phyloP scores from a whole-genome alignment of 2,113 vertebrate species.

The Crotalus tigris region DNA sequence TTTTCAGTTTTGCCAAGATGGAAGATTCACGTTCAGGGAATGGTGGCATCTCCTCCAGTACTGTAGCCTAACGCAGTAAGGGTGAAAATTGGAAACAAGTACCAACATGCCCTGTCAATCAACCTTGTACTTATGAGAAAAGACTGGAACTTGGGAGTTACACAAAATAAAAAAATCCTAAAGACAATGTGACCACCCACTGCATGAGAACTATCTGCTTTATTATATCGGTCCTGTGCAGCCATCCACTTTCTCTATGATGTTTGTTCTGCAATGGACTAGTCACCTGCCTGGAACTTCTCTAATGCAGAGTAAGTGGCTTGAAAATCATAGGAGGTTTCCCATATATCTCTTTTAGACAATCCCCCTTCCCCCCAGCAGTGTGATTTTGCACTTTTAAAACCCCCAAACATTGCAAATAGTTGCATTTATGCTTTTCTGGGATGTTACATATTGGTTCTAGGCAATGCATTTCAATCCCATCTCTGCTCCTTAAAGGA shows the following conservation, averaged over 20 bases:
- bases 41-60: conserved; percentile 92
- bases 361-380: background rate
- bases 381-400: background rate
- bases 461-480: background rate
- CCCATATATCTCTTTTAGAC: background rate
- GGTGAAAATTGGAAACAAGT: background rate
- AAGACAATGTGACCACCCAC: background rate
- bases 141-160: no score
- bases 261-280: background rate
- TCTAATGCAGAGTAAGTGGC: background rate
- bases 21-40: conserved; percentile 91
- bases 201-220: background rate
- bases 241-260: background rate
- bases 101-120: background rate
- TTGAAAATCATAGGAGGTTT: background rate
- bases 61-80: conserved; percentile 76
- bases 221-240: background rate
- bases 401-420: background rate
- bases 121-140: background rate
- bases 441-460: background rate
- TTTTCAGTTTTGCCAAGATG: conserved; percentile 90
- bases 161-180: background rate
- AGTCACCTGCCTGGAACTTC: background rate
- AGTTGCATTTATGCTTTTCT: background rate
- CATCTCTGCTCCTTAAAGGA: background rate